A percentile compares a stretch with the other conserved stretches of the same genome.
These are phyloP conservation scores for Prietella phreatophila DNA, from an alignment of 2,113 vertebrate genomes.

Conservation along the genomic window DNA sequence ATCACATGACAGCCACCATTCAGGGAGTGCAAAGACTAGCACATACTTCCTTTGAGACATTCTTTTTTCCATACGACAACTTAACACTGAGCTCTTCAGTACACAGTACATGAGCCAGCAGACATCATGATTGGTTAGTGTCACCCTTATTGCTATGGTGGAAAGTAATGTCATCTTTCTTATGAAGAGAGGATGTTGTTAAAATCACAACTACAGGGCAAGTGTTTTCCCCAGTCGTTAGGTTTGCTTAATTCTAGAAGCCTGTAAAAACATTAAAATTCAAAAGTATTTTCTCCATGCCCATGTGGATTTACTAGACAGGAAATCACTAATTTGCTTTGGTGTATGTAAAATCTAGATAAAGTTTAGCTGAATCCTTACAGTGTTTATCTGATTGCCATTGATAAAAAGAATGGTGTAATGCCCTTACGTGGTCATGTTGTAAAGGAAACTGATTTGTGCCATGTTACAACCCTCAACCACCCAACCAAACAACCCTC, in stretches of 20 bases:
- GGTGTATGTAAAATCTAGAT: neutral
- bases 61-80: neutral
- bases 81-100: neutral
- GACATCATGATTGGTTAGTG: neutral
- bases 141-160: neutral
- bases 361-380: neutral
- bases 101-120: neutral
- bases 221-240: neutral
- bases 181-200: neutral
- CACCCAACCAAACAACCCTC: neutral
- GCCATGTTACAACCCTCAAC: neutral
- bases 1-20: neutral
- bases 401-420: neutral
- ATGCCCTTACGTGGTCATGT: neutral
- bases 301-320: neutral
- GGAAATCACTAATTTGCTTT: constrained; percentile 15
- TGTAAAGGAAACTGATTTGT: neutral
- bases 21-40: neutral
- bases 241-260: neutral
- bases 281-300: neutral
- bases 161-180: neutral
- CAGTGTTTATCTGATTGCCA: neutral
- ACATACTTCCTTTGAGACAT: neutral
- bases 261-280: neutral
- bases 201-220: neutral